Conservation (phyloP, 1,140 invertebrate genomes). For the Cardiocondyla obscurior region DNA sequence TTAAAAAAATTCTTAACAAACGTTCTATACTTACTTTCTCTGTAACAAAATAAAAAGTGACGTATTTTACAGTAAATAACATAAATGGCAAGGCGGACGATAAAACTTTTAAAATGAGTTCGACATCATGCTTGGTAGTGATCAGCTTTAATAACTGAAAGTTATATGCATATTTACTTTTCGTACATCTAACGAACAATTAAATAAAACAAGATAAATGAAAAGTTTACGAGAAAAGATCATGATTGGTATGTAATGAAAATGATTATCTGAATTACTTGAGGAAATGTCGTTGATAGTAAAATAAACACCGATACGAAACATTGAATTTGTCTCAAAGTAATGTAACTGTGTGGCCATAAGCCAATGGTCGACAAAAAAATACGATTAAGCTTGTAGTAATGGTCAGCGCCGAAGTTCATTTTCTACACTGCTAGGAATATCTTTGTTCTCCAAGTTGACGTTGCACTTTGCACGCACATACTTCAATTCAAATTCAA, state of each 20-base stretch:
- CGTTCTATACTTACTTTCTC: slow-evolving; percentile 15
- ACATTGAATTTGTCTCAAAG: neutral
- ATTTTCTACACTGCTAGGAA: neutral
- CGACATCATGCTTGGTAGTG: neutral
- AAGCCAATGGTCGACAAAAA: neutral
- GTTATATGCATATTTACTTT: neutral
- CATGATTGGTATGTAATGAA: neutral
- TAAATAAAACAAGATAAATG: neutral
- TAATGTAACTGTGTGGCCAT: slow-evolving; percentile 22
- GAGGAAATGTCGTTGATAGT: slow-evolving; percentile 2
- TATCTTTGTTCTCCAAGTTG: neutral
- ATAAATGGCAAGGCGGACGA: slow-evolving; percentile 1
- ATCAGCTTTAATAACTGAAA: slow-evolving; percentile 28
- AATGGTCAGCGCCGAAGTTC: neutral
- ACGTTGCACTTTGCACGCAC: neutral
- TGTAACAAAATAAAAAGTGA: slow-evolving; percentile 19
- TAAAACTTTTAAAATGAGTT: slow-evolving; percentile 12
- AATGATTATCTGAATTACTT: neutral
- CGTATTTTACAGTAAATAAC: slow-evolving; percentile 36
- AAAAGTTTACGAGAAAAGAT: neutral
- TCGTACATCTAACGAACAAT: neutral
- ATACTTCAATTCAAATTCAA: neutral
- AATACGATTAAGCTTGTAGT: slow-evolving; percentile 17
- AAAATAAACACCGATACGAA: neutral
- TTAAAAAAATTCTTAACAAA: neutral